Base-by-base conservation (phyloP, 1,140 invertebrate species). In the roundworm (Caenorhabditis elegans) region DNA sequence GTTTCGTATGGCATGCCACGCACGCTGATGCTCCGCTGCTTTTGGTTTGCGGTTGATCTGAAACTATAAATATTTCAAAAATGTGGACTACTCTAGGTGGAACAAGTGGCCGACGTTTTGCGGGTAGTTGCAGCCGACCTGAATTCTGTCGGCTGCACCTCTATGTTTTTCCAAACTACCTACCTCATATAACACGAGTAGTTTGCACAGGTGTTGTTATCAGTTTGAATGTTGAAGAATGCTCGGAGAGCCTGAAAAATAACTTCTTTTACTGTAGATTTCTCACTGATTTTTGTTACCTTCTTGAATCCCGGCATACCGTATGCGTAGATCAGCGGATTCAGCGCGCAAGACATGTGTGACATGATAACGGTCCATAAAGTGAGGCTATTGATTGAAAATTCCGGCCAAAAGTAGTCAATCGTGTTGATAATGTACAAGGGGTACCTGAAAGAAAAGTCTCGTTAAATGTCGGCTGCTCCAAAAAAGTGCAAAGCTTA, bases 241-340 rank as follows among this genome's bases (percentile, higher is more conserved):
- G 49, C 34, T 22, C 82, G 49, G 28, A 83, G 77, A 13, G 76
- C 78, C 81, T 82, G 75, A 36, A 46, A 24, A 28, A 26, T 8
- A 53, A 26, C 49, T 6, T 75, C 65, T 34, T 19, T n/a, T n/a
- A n/a, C n/a, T n/a, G n/a, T n/a, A n/a, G n/a, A n/a, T n/a, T n/a
- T n/a, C n/a, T 8, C 24, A 19, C 3, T 24, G 2, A 76, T 10
- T 11, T 76, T 24, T 0, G 19, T 31, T n/a, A 82, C 81, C 76
- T 83, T 83, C 39, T 85, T 85, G 83, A 85, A 85, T 39, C 84
- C 84, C 1, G 84, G 84, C 84, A 85, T 84, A 1, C 84, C 84
- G 51, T 85, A 85, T 11, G 84, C 84, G 34, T 85, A 85, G 53
- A 85, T 85, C 2, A 85, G 49, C 10, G 84, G 84, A 46, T 85